Evolutionary conservation across 2,888 invertebrate genomes (phyloP), one percentile per base, ranked within the genome.

Genomic region (Parthenolecanium corni): DNA sequence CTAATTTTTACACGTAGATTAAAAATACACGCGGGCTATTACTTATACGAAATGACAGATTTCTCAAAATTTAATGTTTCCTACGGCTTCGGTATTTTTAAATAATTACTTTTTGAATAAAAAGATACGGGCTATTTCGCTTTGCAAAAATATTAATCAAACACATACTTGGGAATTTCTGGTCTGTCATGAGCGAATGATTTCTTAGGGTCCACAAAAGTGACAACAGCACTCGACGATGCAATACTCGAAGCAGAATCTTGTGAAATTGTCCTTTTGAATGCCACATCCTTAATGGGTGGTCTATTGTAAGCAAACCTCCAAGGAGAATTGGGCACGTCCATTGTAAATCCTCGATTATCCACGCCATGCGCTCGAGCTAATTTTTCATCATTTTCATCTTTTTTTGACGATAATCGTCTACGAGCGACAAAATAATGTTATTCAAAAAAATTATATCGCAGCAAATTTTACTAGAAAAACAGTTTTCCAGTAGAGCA

Each of bases 321-420:
- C 86, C 86, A 86, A 1, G 85, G 83, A 31, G 85, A 82, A 73
- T 86, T 86, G 1, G 85, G 83, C 2, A 74, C 77, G 69, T 82
- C 82, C 71, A 74, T 77, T 70, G 85, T 84, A 71, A 82, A 86
- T 40, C 79, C 84, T 58, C 82, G 81, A 71, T 86, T 86, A 67
- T 85, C 83, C 2, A 82, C 75, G 0, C 83, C 83, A 23, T 78
- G 73, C 56, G 68, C 70, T 73, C 18, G 71, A 69, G 36, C 68
- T 72, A 66, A 74, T 74, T 56, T 67, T 64, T 20, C 67, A 64
- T 66, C 68, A 23, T 65, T 56, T 49, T 84, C 83, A 11, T 81
- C 77, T 6, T 82, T 83, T 72, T 85, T 85, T 3, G 85, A 85
- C 46, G 85, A 85, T 52, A 85, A 73, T 67, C 85, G 79, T 71